Conservation (phyloP, 1,140 invertebrate species). For the Cherax destructor region DNA sequence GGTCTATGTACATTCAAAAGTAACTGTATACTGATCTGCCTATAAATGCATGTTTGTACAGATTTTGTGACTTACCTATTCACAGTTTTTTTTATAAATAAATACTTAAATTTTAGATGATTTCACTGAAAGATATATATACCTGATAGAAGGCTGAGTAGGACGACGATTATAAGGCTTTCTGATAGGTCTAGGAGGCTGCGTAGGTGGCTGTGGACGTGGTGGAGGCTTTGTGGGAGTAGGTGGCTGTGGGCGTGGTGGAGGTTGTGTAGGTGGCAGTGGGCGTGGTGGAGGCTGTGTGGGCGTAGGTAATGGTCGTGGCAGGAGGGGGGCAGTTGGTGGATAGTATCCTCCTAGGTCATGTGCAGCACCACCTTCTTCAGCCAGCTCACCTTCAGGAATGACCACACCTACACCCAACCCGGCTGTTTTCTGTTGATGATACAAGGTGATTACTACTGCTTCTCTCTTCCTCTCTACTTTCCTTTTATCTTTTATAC, state of each 20-base stretch:
- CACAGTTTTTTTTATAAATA: too few relatives aligned
- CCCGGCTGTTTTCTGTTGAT: constrained; percentile 17
- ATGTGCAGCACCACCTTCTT: neutral
- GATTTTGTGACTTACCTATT: too few relatives aligned
- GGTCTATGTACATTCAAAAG: too few relatives aligned
- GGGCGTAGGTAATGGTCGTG: neutral
- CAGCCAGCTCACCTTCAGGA: constrained; percentile 29
- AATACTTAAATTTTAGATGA: too few relatives aligned
- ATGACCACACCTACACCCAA: constrained; percentile 49
- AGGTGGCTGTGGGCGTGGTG: neutral
- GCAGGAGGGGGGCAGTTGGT: neutral
- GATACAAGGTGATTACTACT: neutral
- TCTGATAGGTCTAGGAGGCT: constrained; percentile 13
- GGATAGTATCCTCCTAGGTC: neutral
- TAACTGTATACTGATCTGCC: too few relatives aligned
- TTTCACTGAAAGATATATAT: neutral
- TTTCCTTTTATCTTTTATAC: too few relatives aligned
- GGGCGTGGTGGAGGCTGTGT: neutral
- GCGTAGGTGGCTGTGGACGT: neutral
- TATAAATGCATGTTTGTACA: too few relatives aligned
- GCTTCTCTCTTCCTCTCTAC: neutral
- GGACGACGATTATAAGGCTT: constrained; percentile 37
- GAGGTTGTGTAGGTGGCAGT: neutral
- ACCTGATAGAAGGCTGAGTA: constrained; percentile 56
- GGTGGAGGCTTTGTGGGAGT: neutral